Conservation (phyloP, 2,113 vertebrate genomes). For the Crotalus tigris region DNA sequence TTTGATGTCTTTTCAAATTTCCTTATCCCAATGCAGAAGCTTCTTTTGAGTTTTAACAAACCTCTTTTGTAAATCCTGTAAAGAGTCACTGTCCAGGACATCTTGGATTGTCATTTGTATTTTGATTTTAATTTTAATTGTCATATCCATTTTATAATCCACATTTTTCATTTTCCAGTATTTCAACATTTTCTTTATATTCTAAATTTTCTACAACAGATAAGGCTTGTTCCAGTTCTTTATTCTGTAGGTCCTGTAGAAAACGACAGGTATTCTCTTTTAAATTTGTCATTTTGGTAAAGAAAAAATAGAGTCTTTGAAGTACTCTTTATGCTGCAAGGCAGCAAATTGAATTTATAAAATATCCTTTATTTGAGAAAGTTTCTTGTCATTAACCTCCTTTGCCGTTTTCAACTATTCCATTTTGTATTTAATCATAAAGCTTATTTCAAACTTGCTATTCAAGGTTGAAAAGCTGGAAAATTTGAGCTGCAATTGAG, state of each 20-base stretch:
- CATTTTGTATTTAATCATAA: not conserved
- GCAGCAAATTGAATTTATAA: not conserved
- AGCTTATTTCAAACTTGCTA: not conserved
- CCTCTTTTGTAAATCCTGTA: not conserved
- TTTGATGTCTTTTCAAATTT: not conserved
- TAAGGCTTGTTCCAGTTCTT: not conserved
- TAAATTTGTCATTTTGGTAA: not conserved
- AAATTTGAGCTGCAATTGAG: not conserved
- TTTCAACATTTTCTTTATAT: not conserved
- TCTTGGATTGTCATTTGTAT: not conserved
- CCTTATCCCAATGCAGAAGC: not conserved
- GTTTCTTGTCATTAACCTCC: not conserved
- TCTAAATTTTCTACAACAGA: not conserved
- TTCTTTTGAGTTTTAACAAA: not conserved
- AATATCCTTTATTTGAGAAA: slow-evolving; percentile 5
- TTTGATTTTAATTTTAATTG: not conserved
- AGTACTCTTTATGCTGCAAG: not conserved
- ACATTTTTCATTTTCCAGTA: not conserved
- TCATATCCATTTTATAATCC: not conserved
- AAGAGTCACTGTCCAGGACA: not conserved
- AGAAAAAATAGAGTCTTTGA: not conserved
- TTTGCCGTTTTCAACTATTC: not conserved
- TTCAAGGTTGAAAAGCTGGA: not conserved
- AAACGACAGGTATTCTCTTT: not conserved
- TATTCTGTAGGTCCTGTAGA: not conserved